A percentile compares a stretch with the other conserved stretches of the same genome.
Evolutionary conservation across 2,113 vertebrate genomes (phyloP).

Genomic region (Nanger granti): DNA sequence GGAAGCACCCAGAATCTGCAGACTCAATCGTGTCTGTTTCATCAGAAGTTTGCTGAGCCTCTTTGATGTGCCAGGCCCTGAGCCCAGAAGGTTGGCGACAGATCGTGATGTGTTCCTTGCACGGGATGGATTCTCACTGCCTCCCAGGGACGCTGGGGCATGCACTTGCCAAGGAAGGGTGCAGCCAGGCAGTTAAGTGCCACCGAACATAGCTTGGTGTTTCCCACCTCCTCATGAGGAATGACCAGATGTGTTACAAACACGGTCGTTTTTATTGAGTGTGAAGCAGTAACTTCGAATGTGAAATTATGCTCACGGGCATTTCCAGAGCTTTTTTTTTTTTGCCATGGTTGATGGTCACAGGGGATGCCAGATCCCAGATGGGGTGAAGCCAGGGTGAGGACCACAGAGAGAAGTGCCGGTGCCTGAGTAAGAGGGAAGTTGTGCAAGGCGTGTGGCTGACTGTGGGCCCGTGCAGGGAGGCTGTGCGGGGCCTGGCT

Average conservation of each 20-base stretch:
- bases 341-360: background rate
- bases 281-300: background rate
- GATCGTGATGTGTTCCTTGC: background rate
- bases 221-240: background rate
- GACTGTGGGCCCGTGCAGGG: background rate
- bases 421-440: background rate
- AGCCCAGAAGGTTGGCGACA: background rate
- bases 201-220: background rate
- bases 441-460: background rate
- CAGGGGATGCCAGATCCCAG: background rate
- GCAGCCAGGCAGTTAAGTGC: background rate
- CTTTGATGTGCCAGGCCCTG: background rate
- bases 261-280: background rate
- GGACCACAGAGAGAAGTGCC: background rate
- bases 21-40: background rate
- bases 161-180: background rate
- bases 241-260: background rate
- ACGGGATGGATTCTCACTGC: background rate
- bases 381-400: background rate
- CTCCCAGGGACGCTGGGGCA: background rate
- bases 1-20: slow-evolving; percentile 3
- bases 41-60: background rate
- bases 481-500: background rate
- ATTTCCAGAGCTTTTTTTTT: background rate
- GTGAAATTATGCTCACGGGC: background rate